phyloP scores from a whole-genome alignment of 2,797 vertebrate genomes.

The Pseudomugil gertrudae region DNA sequence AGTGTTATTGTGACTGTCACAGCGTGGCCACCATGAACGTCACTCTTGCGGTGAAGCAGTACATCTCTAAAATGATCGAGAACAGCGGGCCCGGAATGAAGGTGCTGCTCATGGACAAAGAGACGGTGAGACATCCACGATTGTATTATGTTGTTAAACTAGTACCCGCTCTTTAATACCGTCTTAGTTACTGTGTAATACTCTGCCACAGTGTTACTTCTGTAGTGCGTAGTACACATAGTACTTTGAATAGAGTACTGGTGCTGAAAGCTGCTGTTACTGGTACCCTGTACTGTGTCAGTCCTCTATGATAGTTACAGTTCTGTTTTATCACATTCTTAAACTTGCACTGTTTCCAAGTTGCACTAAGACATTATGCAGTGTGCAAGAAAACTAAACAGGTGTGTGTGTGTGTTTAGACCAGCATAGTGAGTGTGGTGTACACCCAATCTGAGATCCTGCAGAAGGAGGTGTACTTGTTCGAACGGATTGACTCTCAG shows the following conservation, averaged over 20 bases:
- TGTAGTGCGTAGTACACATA: too few relatives aligned
- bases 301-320: not conserved
- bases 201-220: not conserved
- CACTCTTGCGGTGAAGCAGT: slow-evolving; percentile 94
- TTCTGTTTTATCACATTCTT: not conserved
- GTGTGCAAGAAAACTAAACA: not conserved
- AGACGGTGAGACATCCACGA: slow-evolving; percentile 86
- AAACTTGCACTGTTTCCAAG: not conserved
- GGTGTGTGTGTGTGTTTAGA: slow-evolving; percentile 73
- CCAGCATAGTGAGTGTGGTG: slow-evolving; percentile 92
- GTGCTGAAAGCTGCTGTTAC: not conserved
- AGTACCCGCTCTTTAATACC: too few relatives aligned
- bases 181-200: not conserved
- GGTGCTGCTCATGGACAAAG: slow-evolving; percentile 94
- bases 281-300: not conserved
- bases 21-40: slow-evolving; percentile 87
- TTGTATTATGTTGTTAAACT: too few relatives aligned
- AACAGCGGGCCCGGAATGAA: slow-evolving; percentile 97
- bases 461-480: slow-evolving; percentile 96
- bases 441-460: slow-evolving; percentile 98
- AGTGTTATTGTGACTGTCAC: not conserved
- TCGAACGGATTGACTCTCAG: slow-evolving; percentile 92
- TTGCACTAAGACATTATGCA: not conserved
- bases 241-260: too few relatives aligned
- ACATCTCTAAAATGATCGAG: slow-evolving; percentile 95